A percentile compares a stretch with the other conserved stretches of the same genome.
phyloP scores from a whole-genome alignment of 2,888 invertebrate genomes.

The Abscondita cerata region DNA sequence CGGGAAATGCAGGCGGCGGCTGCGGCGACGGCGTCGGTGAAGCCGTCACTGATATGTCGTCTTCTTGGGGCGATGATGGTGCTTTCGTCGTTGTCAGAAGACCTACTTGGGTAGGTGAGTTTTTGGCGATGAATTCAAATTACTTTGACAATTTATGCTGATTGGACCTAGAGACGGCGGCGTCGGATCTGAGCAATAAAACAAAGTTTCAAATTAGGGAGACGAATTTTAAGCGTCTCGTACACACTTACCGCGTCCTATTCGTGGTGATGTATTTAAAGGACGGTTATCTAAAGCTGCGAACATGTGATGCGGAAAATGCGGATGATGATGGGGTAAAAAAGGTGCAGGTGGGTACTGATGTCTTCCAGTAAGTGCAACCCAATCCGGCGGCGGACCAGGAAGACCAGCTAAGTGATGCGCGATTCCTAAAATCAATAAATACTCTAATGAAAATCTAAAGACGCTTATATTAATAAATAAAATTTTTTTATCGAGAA shows the following conservation, averaged over 20 bases:
- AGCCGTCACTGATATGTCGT: constrained; percentile 71
- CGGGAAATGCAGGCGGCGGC: constrained; percentile 56
- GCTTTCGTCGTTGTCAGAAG: constrained; percentile 60
- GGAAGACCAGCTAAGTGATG: constrained; percentile 77
- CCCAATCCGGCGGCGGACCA: constrained; percentile 72
- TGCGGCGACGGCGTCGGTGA: constrained; percentile 67
- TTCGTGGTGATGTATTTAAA: constrained; percentile 62
- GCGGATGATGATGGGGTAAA: constrained; percentile 64
- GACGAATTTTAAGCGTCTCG: too few species aligned
- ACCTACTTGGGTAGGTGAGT: constrained; percentile 62
- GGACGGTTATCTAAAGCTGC: constrained; percentile 61
- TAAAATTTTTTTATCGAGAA: too few species aligned
- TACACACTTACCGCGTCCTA: constrained; percentile 61
- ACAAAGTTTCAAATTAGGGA: not conserved
- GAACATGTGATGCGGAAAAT: constrained; percentile 58
- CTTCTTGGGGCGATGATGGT: constrained; percentile 65
- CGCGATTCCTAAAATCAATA: constrained; percentile 69
- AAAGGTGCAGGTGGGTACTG: constrained; percentile 63
- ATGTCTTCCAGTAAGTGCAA: constrained; percentile 57
- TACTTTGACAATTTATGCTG: constrained; percentile 61
- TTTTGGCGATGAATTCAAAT: constrained; percentile 77
- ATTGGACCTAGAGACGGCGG: constrained; percentile 58
- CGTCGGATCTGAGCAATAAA: constrained; percentile 51
- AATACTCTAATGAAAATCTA: not conserved
- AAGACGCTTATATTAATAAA: not conserved